phyloP scores from a whole-genome alignment of 2,113 vertebrate genomes.

The Orientallactaga bullata region DNA sequence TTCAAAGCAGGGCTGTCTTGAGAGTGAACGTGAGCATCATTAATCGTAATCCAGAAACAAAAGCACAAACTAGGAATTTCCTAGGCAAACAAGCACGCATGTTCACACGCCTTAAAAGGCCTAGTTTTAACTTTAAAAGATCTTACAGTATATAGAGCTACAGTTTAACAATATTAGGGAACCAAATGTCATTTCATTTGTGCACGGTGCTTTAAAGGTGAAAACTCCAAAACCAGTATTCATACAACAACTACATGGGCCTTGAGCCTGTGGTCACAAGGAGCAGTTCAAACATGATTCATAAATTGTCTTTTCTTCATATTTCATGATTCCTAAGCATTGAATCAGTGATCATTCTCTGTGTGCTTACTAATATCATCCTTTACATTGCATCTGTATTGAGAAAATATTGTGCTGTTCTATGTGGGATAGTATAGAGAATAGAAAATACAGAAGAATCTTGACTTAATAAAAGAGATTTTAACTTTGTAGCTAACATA shows the following conservation, averaged over 20 bases:
- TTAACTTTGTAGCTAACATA: conserved; percentile 9
- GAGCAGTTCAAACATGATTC: conserved; percentile 7
- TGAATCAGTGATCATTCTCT: background rate
- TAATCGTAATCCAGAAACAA: background rate
- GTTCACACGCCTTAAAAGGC: background rate
- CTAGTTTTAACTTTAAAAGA: conserved; percentile 36
- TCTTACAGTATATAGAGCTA: background rate
- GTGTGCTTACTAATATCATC: background rate
- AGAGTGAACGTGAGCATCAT: background rate
- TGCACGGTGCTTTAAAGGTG: background rate
- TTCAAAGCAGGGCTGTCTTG: background rate
- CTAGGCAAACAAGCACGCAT: background rate
- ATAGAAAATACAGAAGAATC: background rate
- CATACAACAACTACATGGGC: background rate
- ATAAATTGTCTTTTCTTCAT: conserved; percentile 42
- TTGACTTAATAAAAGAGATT: background rate
- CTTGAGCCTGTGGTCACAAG: background rate
- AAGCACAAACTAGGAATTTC: background rate
- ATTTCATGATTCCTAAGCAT: background rate
- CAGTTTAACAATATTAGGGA: conserved; percentile 31
- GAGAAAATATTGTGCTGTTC: background rate
- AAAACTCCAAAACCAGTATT: background rate
- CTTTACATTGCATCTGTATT: background rate
- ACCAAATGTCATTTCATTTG: background rate
- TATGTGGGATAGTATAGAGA: background rate